A percentile compares a stretch with the other conserved stretches of the same genome.
These are phyloP conservation scores for Pseudobourletiella spinata DNA, from an alignment of 1,140 invertebrate genomes.

Conservation along the genomic window DNA sequence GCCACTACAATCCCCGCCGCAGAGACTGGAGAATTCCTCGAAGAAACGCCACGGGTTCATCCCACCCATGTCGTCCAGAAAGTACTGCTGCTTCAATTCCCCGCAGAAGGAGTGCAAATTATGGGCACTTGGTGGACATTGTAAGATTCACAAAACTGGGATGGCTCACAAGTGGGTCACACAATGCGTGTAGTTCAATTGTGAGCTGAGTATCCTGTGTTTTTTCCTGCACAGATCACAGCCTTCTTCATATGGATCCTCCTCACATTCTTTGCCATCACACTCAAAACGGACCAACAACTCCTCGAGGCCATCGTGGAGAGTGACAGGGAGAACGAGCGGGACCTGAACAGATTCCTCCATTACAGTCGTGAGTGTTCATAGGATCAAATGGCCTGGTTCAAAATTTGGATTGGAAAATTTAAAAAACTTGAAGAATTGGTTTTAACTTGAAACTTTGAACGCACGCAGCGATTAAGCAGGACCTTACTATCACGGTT, in stretches of 20 bases:
- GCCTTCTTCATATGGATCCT: background rate
- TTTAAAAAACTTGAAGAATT: too few relatives aligned
- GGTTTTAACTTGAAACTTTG: conserved; percentile 4
- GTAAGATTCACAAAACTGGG: too few relatives aligned
- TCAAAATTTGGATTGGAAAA: too few relatives aligned
- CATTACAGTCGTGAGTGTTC: conserved; percentile 13
- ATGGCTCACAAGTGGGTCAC: too few relatives aligned
- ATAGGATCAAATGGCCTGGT: too few relatives aligned
- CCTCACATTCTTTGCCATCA: background rate
- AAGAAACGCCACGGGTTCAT: background rate
- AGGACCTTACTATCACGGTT: conserved; percentile 20
- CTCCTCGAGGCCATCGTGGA: background rate
- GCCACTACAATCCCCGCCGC: background rate
- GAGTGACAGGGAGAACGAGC: background rate
- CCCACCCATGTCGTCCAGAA: background rate
- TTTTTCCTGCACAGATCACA: background rate
- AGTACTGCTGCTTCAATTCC: conserved; percentile 29
- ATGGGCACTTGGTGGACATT: conserved; percentile 18
- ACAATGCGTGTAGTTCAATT: background rate
- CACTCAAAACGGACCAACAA: background rate
- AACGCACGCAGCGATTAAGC: conserved; percentile 16
- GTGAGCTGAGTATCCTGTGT: background rate
- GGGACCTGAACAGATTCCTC: conserved; percentile 14
- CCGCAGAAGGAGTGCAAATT: conserved; percentile 15
- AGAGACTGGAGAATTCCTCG: too few relatives aligned